Evolutionary conservation across 2,888 invertebrate species (phyloP).

Genomic region (Arge pagana): DNA sequence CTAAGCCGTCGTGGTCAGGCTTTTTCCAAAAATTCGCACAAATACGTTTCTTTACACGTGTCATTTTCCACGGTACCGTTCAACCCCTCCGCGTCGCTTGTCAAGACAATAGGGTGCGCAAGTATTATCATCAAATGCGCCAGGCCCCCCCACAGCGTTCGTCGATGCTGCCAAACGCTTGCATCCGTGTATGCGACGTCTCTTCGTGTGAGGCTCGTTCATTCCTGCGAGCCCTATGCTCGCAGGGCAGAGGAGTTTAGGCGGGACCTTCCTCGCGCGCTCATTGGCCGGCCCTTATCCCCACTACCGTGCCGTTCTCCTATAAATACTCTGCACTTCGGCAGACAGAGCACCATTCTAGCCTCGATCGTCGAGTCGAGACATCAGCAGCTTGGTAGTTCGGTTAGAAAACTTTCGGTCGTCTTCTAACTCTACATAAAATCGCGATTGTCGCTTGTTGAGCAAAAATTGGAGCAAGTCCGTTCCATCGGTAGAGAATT

Average conservation of each 20-base stretch:
- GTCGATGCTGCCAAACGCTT: slow-evolving; percentile 1
- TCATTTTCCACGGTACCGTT: no score
- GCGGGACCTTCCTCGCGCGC: slow-evolving; percentile 38
- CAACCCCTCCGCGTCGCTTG: slow-evolving; percentile 4
- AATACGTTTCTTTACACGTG: no score
- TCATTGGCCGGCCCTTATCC: slow-evolving; percentile 42
- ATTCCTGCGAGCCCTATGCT: slow-evolving; percentile 10
- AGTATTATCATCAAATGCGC: slow-evolving; percentile 10
- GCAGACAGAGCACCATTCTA: slow-evolving; percentile 32
- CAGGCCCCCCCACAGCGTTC: slow-evolving; percentile 16
- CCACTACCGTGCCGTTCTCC: slow-evolving; percentile 28
- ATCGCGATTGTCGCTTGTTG: not conserved
- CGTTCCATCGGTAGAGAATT: not conserved
- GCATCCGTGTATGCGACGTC: slow-evolving; percentile 4
- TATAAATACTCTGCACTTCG: slow-evolving; percentile 30
- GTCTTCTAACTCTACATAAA: no score
- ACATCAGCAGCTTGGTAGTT: no score
- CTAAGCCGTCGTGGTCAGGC: no score
- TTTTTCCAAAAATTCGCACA: no score
- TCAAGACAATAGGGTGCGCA: slow-evolving; percentile 16
- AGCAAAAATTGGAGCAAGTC: slow-evolving; percentile 8
- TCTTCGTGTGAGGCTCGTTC: slow-evolving; percentile 9
- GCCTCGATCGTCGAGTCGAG: slow-evolving; percentile 26
- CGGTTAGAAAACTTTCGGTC: no score
- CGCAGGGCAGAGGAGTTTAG: no score